Base-by-base conservation (phyloP, 2,113 vertebrate species). In the Lophochroa leadbeateri region DNA sequence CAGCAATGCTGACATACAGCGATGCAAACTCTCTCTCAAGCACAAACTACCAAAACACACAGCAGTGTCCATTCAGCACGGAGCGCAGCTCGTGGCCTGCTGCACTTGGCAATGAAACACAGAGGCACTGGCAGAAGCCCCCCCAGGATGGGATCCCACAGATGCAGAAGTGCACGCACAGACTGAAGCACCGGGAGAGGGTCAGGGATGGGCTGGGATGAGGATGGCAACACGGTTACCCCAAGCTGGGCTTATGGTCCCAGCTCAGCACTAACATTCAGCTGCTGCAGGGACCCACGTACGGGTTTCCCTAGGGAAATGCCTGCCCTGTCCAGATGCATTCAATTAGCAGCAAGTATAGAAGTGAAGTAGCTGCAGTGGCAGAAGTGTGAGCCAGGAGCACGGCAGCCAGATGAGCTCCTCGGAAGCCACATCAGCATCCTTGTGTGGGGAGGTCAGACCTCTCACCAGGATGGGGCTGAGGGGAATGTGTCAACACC, bases 1-100 rank as follows among this genome's bases (percentile, higher is more conserved):
- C 37, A 5, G 24, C 2, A 0, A 11, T 2, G 0, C 16, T 13
- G 65, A 15, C 46, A 24, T 2, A 17, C 7, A 7, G 31, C 0
- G 23, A 28, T 10, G 23, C 41, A n/a, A 37, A 20, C 27, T 46
- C 33, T 44, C 8, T 43, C 27, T 31, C 49, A 3, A 35, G 25
- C 46, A n/a, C 21, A 7, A 65, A 43, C 11, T 19, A 15, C 71
- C 29, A 14, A 20, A 63, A 24, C 8, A 33, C 18, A 7, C 11
- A 8, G 68, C 27, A 3, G 46, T 5, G 52, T 4, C 33, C 9
- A 0, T 8, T 7, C 1, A 5, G 49, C 1, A 5, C 43, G 31
- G 44, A 6, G 31, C 0, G 21, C n/a, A 10, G 61, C 52, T n/a
- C 28, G 1, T 5, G 25, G 35, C 21, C 58, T 43, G 80, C 88